These are phyloP conservation scores for Egretta garzetta DNA, from an alignment of 2,113 vertebrate genomes.

Conservation along the genomic window DNA sequence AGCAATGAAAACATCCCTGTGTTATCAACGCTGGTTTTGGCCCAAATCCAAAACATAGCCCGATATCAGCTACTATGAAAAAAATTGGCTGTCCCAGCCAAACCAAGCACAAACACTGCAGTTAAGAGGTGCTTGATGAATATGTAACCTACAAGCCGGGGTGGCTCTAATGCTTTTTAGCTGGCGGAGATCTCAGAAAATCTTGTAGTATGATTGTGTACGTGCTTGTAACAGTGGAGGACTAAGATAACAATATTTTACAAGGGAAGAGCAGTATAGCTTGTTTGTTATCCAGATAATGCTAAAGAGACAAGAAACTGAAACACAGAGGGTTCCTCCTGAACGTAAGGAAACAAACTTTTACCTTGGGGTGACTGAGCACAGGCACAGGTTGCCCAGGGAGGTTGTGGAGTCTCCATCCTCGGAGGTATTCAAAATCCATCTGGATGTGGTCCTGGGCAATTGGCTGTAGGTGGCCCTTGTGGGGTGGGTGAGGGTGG, in stretches of 20 bases:
- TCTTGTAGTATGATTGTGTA: neutral
- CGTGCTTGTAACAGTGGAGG: neutral
- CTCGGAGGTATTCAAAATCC: neutral
- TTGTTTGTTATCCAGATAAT: neutral
- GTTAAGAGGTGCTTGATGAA: neutral
- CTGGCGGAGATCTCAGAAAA: neutral
- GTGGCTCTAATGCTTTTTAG: neutral
- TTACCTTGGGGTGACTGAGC: neutral
- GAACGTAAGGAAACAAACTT: rapidly evolving
- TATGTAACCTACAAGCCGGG: neutral
- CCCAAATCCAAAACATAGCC: too few species aligned
- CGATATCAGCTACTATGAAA: too few species aligned
- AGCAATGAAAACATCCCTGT: too few species aligned
- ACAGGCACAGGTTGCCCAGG: neutral
- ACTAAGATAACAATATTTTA: neutral
- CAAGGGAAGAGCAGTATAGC: neutral
- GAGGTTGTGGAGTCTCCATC: neutral
- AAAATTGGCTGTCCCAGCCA: too few species aligned
- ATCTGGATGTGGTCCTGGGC: neutral
- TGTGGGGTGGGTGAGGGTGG: too few species aligned
- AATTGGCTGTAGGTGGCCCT: neutral
- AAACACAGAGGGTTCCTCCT: neutral
- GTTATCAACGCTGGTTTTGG: too few species aligned
- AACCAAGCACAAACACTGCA: neutral
- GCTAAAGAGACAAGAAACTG: neutral